Conservation (phyloP, 2,113 vertebrate genomes). For the Puntigrus tetrazona region DNA sequence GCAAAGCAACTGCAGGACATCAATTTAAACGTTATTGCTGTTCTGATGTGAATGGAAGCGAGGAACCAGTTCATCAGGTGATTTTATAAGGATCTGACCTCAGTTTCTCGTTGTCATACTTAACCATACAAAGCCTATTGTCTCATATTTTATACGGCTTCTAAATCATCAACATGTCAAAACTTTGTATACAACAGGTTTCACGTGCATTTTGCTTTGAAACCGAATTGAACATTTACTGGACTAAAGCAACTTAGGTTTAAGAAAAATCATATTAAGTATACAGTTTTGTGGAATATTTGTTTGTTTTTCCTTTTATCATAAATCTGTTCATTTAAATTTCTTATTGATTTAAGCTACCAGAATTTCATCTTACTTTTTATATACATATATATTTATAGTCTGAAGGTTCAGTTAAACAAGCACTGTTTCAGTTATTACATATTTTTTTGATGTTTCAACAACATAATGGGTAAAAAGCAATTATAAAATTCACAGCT, state of each 20-base stretch:
- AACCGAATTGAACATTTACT: neutral
- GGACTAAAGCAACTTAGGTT: neutral
- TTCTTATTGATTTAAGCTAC: neutral
- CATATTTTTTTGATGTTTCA: neutral
- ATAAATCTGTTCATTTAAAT: neutral
- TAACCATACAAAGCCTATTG: neutral
- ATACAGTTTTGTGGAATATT: no score
- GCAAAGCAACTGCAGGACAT: neutral
- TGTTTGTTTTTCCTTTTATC: neutral
- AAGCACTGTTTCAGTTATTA: neutral
- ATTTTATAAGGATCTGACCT: conserved; percentile 13
- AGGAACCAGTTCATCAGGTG: neutral
- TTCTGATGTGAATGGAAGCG: neutral
- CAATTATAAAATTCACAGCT: neutral
- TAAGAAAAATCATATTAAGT: no score
- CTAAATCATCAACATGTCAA: neutral
- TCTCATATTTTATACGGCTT: neutral
- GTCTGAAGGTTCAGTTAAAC: neutral
- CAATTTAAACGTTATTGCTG: neutral
- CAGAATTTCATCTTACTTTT: neutral
- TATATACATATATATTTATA: neutral
- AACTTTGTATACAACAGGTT: neutral
- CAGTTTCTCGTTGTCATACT: neutral
- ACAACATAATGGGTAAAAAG: neutral
- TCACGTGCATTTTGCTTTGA: no score